Percentiles rank a stretch among this genome's conserved stretches.
Evolutionary conservation across 1,140 invertebrate species (phyloP).

Genomic region (Bombyx mori): ASM3026992v2 NC_085115.1:8698001-8698500

Average conservation of each 20-base stretch:
- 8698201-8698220: constrained; percentile 60
- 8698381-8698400: constrained; percentile 69
- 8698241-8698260: constrained; percentile 68
- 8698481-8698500: neutral
- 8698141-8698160: no score
- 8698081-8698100: no score
- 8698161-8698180: constrained; percentile 31
- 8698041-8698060: no score
- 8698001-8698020: no score
- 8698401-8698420: constrained; percentile 79
- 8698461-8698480: neutral
- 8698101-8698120: no score
- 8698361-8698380: constrained; percentile 60
- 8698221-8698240: constrained; percentile 67
- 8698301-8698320: constrained; percentile 43
- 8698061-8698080: no score
- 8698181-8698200: constrained; percentile 27
- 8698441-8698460: constrained; percentile 43
- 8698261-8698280: constrained; percentile 60
- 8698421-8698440: constrained; percentile 77
- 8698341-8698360: constrained; percentile 63
- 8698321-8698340: constrained; percentile 56
- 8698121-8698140: no score
- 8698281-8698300: constrained; percentile 69
- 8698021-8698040: no score